Conservation (phyloP, 2,888 invertebrate species). For the Craniophora ligustri region DNA sequence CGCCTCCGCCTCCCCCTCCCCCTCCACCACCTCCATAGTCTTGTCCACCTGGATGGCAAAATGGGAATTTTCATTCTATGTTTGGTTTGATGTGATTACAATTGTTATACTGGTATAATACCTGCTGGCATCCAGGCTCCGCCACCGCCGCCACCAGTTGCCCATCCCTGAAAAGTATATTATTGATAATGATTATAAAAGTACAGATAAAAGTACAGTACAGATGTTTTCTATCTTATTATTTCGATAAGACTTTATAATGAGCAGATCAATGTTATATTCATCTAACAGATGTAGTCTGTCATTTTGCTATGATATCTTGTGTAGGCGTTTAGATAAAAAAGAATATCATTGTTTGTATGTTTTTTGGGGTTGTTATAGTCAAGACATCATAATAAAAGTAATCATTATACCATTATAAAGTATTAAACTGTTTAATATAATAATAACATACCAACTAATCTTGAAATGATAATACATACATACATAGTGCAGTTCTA, state of each 20-base stretch:
- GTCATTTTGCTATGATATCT: conserved; percentile 2
- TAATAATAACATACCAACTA: no score
- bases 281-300: not conserved
- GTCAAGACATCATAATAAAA: not conserved
- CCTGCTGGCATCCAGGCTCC: conserved; percentile 86
- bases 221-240: not conserved
- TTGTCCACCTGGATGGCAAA: conserved; percentile 75
- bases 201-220: not conserved
- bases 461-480: no score
- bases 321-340: not conserved
- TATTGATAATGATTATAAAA: not conserved
- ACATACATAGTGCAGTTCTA: no score
- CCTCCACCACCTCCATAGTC: conserved; percentile 73
- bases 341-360: not conserved
- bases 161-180: conserved; percentile 76
- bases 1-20: conserved; percentile 69
- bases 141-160: conserved; percentile 80
- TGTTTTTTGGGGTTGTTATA: not conserved
- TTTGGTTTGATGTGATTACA: conserved; percentile 19
- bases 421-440: no score
- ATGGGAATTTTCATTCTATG: conserved; percentile 56
- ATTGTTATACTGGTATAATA: conserved; percentile 73
- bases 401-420: no score
- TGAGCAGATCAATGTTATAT: no score
- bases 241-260: no score